phyloP scores from a whole-genome alignment of 2,797 vertebrate species.

The Tapera naevia region DNA sequence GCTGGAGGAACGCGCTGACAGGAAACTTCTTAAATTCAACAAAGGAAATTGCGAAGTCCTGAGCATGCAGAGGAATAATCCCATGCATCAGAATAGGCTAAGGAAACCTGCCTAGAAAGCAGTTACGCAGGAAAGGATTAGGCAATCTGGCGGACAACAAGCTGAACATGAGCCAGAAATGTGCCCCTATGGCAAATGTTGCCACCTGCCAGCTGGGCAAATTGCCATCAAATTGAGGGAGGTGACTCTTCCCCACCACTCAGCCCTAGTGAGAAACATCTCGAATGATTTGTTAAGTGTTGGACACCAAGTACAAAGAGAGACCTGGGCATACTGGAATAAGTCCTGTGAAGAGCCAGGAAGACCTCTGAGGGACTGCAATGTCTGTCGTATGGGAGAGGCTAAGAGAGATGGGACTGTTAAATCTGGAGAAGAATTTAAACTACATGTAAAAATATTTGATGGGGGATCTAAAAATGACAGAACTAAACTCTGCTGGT shows the following conservation, averaged over 20 bases:
- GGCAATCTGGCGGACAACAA: no score
- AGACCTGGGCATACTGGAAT: accelerated
- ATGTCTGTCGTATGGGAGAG: neutral
- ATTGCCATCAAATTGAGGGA: neutral
- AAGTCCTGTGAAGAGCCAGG: neutral
- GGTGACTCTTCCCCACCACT: neutral
- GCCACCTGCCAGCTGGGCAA: neutral
- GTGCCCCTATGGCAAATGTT: neutral
- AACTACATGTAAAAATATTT: neutral
- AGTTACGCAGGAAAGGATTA: neutral
- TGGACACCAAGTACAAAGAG: neutral
- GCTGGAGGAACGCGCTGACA: no score
- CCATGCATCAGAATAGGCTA: neutral
- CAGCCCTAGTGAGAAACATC: neutral
- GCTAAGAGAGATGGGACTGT: neutral
- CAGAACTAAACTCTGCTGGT: neutral
- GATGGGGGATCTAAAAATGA: neutral
- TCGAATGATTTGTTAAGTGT: no score
- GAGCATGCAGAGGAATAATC: neutral
- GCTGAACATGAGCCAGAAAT: no score
- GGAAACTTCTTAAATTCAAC: no score
- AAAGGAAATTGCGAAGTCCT: no score
- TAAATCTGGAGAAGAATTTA: neutral
- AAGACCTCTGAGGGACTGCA: neutral
- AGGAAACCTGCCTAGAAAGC: neutral